These are phyloP conservation scores for Oscheius sp. DNA, from an alignment of 2,888 invertebrate genomes.

Conservation along the genomic window DNA sequence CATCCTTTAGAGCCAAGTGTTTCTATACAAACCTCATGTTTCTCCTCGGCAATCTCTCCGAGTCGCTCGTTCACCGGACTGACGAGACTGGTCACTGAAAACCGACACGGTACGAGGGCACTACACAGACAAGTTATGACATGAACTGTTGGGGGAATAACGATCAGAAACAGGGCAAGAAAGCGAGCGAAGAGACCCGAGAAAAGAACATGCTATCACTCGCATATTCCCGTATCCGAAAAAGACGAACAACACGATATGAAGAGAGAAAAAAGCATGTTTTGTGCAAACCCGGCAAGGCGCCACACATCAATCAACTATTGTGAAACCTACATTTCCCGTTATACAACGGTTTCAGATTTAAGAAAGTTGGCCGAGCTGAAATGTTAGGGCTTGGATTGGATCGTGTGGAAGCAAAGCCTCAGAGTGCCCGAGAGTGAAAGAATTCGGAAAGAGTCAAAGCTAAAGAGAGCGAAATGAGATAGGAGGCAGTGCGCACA, in stretches of 20 bases:
- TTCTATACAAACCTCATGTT: constrained; percentile 23
- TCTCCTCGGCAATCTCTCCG: constrained; percentile 58
- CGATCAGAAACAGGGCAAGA: not conserved
- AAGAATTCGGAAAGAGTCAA: constrained; percentile 23
- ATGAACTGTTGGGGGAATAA: not conserved
- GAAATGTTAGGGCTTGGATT: constrained; percentile 75
- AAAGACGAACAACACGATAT: constrained; percentile 17
- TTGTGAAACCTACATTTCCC: constrained; percentile 63
- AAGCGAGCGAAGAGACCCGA: constrained; percentile 26
- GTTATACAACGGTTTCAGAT: constrained; percentile 81
- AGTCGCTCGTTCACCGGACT: constrained; percentile 59
- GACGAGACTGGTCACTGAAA: constrained; percentile 61
- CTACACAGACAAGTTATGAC: not conserved
- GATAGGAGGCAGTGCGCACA: constrained; percentile 24
- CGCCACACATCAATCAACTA: constrained; percentile 17
- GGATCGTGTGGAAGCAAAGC: constrained; percentile 6
- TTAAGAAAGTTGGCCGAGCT: constrained; percentile 98
- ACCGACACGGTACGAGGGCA: not conserved
- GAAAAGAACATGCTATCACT: too few relatives aligned
- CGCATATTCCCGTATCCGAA: too few relatives aligned
- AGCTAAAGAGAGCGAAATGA: constrained; percentile 30
- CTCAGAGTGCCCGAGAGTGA: not conserved
- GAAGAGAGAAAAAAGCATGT: not conserved
- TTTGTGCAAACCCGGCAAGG: constrained; percentile 19
- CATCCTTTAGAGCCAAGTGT: too few relatives aligned